Conservation (phyloP, 2,888 invertebrate species). For the Sarcophaga variegata region DNA sequence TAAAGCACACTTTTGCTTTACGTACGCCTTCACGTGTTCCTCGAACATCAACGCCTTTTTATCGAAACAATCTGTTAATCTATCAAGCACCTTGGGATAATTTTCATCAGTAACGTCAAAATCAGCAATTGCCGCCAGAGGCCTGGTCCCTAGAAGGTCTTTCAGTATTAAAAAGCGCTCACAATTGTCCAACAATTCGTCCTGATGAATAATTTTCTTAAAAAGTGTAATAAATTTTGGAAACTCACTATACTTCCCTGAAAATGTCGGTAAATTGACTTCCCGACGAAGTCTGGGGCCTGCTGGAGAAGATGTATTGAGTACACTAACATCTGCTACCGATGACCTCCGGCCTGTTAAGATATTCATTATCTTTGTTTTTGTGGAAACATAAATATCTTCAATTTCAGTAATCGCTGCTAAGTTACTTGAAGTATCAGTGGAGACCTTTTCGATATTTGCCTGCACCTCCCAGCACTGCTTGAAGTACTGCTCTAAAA, state of each 20-base stretch:
- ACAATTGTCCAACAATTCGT: conserved; percentile 56
- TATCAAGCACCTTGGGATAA: conserved; percentile 56
- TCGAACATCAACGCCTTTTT: conserved; percentile 28
- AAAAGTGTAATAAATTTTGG: conserved; percentile 31
- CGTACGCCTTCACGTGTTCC: not conserved
- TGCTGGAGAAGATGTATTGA: conserved; percentile 24
- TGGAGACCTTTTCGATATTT: conserved; percentile 48
- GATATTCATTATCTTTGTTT: conserved; percentile 54
- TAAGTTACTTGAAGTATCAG: not conserved
- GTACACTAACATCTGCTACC: conserved; percentile 38
- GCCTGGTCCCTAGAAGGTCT: conserved; percentile 47
- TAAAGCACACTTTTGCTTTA: conserved; percentile 8
- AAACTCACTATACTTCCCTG: conserved; percentile 60
- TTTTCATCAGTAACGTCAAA: conserved; percentile 66
- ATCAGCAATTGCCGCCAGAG: conserved; percentile 51
- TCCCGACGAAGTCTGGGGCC: conserved; percentile 56
- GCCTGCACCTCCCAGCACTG: conserved; percentile 58
- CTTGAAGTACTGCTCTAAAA: conserved; percentile 68
- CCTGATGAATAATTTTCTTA: conserved; percentile 58
- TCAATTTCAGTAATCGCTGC: conserved; percentile 16
- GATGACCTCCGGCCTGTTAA: conserved; percentile 4
- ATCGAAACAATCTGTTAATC: conserved; percentile 36
- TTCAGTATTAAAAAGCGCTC: conserved; percentile 50
- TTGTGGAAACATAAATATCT: conserved; percentile 42
- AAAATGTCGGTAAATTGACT: conserved; percentile 62